A percentile compares a stretch with the other conserved stretches of the same genome.
phyloP scores from a whole-genome alignment of 2,797 vertebrate genomes.

The Catamblyrhynchus diadema region DNA sequence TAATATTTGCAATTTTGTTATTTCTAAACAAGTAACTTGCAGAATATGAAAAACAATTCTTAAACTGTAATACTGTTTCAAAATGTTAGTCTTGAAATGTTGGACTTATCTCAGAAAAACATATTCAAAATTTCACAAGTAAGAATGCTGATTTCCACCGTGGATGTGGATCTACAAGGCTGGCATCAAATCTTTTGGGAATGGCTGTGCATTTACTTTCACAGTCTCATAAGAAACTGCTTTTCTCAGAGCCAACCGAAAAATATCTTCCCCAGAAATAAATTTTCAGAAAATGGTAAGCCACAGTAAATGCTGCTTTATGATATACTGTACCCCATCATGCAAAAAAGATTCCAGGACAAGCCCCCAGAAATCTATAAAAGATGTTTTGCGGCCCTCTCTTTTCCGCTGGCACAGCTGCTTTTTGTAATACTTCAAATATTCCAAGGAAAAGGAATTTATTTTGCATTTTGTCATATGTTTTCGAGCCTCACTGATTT shows the following conservation, averaged over 20 bases:
- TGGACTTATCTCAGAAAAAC: background rate
- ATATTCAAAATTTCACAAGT: background rate
- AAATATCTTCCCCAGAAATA: background rate
- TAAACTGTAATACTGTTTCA: background rate
- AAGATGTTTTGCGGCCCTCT: slow-evolving; percentile 75
- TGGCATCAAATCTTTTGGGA: background rate
- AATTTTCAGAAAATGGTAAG: background rate
- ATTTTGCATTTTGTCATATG: slow-evolving; percentile 76
- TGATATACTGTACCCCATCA: slow-evolving; percentile 77
- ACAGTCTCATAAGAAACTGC: accelerated
- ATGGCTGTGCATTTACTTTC: background rate
- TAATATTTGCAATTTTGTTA: background rate
- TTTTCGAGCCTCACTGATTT: slow-evolving; percentile 67
- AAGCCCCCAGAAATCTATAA: slow-evolving; percentile 82
- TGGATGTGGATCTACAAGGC: background rate
- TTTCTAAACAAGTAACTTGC: background rate
- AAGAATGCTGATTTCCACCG: background rate
- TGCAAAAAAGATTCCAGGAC: slow-evolving; percentile 78
- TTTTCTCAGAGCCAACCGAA: background rate
- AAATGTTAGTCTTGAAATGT: background rate
- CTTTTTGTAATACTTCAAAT: slow-evolving; percentile 74
- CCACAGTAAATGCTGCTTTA: background rate
- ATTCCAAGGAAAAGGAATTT: slow-evolving; percentile 67
- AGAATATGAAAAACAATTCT: background rate
- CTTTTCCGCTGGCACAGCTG: slow-evolving; percentile 71